Evolutionary conservation across 2,888 invertebrate species (phyloP).

Genomic region (Notodonta ziczac): DNA sequence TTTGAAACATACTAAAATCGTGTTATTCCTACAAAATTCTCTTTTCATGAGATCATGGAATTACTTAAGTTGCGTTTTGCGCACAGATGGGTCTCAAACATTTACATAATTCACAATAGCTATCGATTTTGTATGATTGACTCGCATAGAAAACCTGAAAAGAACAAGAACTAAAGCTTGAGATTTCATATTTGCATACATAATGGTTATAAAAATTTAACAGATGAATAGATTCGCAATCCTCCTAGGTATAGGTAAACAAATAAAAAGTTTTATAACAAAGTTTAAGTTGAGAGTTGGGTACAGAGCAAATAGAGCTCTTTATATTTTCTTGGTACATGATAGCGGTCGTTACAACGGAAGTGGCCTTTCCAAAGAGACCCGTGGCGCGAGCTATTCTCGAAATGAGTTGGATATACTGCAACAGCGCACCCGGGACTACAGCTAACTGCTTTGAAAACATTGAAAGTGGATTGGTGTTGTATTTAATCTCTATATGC

Average conservation of each 20-base stretch:
- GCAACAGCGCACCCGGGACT: slow-evolving; percentile 53
- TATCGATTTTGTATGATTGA: not conserved
- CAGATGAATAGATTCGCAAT: not conserved
- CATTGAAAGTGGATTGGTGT: slow-evolving; percentile 21
- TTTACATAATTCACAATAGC: not conserved
- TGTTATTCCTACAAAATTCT: not conserved
- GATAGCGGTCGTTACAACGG: slow-evolving; percentile 50
- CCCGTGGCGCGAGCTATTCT: slow-evolving; percentile 54
- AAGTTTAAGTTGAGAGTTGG: slow-evolving; percentile 37
- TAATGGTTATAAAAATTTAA: not conserved
- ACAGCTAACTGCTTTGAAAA: slow-evolving; percentile 37
- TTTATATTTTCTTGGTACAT: slow-evolving; percentile 48
- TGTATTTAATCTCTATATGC: slow-evolving; percentile 11
- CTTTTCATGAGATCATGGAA: not conserved
- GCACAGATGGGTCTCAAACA: not conserved
- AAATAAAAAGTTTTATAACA: slow-evolving; percentile 24
- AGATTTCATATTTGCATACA: not conserved
- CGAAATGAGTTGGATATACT: slow-evolving; percentile 56
- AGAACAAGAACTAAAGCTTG: not conserved
- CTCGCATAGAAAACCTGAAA: not conserved
- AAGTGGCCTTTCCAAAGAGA: slow-evolving; percentile 51
- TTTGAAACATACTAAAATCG: not conserved
- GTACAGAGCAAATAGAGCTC: slow-evolving; percentile 46
- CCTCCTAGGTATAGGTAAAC: not conserved
- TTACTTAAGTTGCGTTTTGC: not conserved